phyloP scores from a whole-genome alignment of 2,797 vertebrate genomes.

The Dryobates pubescens region DNA sequence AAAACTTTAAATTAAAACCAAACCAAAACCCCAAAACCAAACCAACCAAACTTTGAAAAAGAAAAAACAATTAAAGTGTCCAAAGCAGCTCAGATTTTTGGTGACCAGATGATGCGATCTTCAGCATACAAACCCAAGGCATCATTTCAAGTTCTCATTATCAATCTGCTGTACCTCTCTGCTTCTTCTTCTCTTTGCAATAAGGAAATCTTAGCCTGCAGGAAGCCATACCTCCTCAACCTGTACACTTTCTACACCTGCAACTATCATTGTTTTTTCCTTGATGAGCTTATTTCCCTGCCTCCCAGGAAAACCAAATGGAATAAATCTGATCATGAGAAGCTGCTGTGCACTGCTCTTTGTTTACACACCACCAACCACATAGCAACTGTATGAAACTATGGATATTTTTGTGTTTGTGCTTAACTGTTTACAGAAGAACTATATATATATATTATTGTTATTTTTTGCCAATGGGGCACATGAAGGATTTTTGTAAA shows the following conservation, averaged over 20 bases:
- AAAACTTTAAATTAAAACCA: neutral
- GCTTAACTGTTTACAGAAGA: slow-evolving; percentile 72
- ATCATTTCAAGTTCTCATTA: neutral
- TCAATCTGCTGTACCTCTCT: neutral
- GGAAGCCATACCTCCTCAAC: slow-evolving; percentile 13
- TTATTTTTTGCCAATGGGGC: slow-evolving; percentile 43
- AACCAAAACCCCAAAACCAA: neutral
- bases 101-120: neutral
- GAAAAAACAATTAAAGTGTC: slow-evolving; percentile 11
- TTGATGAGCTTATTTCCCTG: neutral
- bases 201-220: neutral
- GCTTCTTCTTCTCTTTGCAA: neutral
- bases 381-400: slow-evolving; percentile 50
- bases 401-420: slow-evolving; percentile 3
- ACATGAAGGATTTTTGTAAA: slow-evolving; percentile 69
- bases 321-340: neutral
- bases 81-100: slow-evolving; percentile 47
- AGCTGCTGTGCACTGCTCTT: slow-evolving; percentile 49
- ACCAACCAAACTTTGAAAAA: neutral
- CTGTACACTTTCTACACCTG: neutral
- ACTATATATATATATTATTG: slow-evolving; percentile 54
- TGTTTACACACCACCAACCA: slow-evolving; percentile 70
- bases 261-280: neutral
- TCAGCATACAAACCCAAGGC: neutral
- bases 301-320: neutral